A percentile compares a stretch with the other conserved stretches of the same genome.
These are phyloP conservation scores for Agonopterix alstromeriana DNA, from an alignment of 2,888 invertebrate species.

Conservation along the genomic window DNA sequence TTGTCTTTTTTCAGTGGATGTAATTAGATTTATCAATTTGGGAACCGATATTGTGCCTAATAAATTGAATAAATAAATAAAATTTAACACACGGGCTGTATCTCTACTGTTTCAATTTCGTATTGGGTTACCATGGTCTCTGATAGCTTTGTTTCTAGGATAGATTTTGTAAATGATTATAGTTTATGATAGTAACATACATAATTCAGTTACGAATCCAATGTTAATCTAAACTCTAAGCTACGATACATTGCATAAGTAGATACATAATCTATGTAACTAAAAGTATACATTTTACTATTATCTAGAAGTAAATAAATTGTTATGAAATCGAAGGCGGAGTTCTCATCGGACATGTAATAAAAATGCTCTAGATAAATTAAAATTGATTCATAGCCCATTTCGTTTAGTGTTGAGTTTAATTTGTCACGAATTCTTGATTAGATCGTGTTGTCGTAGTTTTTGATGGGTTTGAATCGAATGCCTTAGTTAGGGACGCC, in stretches of 20 bases:
- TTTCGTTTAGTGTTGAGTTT: conserved; percentile 13
- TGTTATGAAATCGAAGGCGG: conserved; percentile 30
- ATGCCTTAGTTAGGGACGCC: neutral
- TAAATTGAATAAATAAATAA: too few relatives aligned
- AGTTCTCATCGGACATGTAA: conserved; percentile 29
- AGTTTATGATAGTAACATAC: too few relatives aligned
- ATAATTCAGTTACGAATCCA: too few relatives aligned
- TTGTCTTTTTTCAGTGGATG: too few relatives aligned
- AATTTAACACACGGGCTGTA: too few relatives aligned
- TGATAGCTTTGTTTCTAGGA: too few relatives aligned
- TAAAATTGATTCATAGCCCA: conserved; percentile 34
- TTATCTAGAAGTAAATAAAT: conserved; percentile 23
- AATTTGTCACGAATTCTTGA: conserved; percentile 28
- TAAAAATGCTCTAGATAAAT: conserved; percentile 43
- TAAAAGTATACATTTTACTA: conserved; percentile 15
- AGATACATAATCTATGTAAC: neutral
- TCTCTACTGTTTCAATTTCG: too few relatives aligned
- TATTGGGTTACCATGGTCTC: too few relatives aligned
- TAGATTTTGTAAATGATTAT: too few relatives aligned
- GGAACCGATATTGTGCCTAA: too few relatives aligned
- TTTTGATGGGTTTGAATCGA: neutral
- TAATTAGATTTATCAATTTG: too few relatives aligned
- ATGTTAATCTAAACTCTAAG: too few relatives aligned
- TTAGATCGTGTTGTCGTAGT: conserved; percentile 19
- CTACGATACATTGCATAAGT: conserved; percentile 10